Evolutionary conservation across 1,140 invertebrate species (phyloP), one percentile per base, ranked within the genome.

Genomic region (Microplitis demolitor): DNA sequence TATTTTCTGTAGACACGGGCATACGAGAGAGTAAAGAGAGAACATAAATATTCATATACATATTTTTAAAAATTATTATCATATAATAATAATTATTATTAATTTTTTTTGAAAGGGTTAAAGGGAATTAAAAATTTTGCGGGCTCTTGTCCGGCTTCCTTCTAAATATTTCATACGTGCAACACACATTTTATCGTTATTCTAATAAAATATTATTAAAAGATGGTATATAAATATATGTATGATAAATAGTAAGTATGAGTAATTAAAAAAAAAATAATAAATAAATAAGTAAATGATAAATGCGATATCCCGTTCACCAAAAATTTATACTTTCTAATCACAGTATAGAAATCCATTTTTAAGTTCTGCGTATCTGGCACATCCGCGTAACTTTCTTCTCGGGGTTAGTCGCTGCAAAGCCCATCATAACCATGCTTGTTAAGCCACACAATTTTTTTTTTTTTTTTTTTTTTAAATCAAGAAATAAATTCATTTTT

Each of bases 321-420:
- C 53, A 16, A 56, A 56, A 24, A 24, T 24, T 24, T 24, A 11
- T 45, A 45, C 39, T 45, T 45, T 45, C 39, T 45, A 45, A 45
- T 45, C 6, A 45, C 5, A 45, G 39, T 45, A 24, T 24, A 45
- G 39, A 45, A 11, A 45, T 45, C 39, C 39, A 45, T 45, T 45
- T 11, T 45, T 45, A 45, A 45, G 53, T 14, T 16, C 16, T 54
- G 13, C 16, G 53, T 13, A 54, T 16, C 16, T 54, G n/a, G n/a
- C 16, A 54, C 53, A 54, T 54, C 13, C 53, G 53, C 16, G 14
- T 14, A 13, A 64, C 74, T 69, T 72, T 78, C 66, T 76, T 78
- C 74, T 72, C 75, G 78, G 77, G 78, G 84, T 87, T 87, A 86
- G 84, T 87, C 82, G 85, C 85, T 87, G 85, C 85, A 85, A 87